Evolutionary conservation across 1,140 invertebrate genomes (phyloP).

Genomic region (Amphibalanus amphitrite): DNA sequence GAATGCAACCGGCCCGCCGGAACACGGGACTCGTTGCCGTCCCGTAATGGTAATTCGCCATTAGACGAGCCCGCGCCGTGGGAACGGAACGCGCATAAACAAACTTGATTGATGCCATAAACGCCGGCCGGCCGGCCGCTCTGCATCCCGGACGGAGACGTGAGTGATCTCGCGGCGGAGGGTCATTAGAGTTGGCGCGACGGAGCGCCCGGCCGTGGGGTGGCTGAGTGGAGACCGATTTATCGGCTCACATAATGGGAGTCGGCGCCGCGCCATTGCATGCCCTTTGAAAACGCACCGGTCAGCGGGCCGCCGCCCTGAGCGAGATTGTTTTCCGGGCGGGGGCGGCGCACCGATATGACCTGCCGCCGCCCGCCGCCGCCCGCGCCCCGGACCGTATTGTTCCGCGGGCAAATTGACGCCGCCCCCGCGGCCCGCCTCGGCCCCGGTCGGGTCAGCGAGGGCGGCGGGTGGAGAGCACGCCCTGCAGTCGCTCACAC

Average conservation of each 20-base stretch:
- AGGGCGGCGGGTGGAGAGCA: too few relatives aligned
- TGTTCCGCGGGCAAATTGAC: too few relatives aligned
- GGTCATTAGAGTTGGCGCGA: not conserved
- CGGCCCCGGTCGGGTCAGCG: too few relatives aligned
- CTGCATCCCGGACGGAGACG: not conserved
- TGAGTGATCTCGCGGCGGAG: not conserved
- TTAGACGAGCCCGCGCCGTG: not conserved
- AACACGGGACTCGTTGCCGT: not conserved
- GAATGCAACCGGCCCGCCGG: not conserved
- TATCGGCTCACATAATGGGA: not conserved
- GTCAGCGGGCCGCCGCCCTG: too few relatives aligned
- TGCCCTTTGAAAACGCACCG: not conserved
- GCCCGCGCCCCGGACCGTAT: too few relatives aligned
- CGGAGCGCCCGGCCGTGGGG: too few relatives aligned
- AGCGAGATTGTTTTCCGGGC: not conserved
- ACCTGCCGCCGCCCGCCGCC: too few relatives aligned
- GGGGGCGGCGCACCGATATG: too few relatives aligned
- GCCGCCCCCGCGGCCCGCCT: too few relatives aligned
- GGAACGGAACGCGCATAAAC: not conserved
- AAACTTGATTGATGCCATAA: constrained; percentile 1
- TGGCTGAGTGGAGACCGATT: too few relatives aligned
- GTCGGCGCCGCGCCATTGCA: not conserved
- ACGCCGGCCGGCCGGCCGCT: not conserved
- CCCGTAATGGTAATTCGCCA: not conserved
- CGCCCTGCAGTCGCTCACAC: too few relatives aligned